Conservation (phyloP, 2,888 invertebrate genomes). For the Aspidiotus destructor region DNA sequence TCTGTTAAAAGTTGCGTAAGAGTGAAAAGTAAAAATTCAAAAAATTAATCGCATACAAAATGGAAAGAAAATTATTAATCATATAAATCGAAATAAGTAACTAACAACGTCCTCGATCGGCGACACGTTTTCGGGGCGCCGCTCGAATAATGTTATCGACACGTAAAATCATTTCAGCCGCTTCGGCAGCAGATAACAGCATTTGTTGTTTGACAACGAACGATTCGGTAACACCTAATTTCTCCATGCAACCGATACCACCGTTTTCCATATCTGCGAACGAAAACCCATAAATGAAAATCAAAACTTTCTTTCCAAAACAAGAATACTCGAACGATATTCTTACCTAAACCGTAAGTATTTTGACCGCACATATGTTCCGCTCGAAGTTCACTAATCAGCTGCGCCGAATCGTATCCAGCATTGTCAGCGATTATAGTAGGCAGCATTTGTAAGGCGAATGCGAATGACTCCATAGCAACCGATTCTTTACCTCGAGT, state of each 20-base stretch:
- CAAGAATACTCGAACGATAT: background rate
- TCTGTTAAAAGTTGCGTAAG: background rate
- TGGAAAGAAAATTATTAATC: background rate
- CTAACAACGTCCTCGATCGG: slow-evolving; percentile 77
- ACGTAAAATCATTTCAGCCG: slow-evolving; percentile 96
- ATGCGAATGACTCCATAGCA: slow-evolving; percentile 91
- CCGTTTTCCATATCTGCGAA: slow-evolving; percentile 77
- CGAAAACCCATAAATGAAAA: slow-evolving; percentile 20
- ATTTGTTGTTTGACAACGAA: slow-evolving; percentile 95
- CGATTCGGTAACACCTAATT: slow-evolving; percentile 89
- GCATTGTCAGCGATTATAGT: slow-evolving; percentile 97
- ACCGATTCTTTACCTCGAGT: slow-evolving; percentile 95
- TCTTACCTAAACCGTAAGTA: slow-evolving; percentile 65
- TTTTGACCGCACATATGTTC: slow-evolving; percentile 71
- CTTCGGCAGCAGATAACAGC: slow-evolving; percentile 85
- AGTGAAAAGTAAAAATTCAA: background rate
- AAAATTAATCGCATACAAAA: background rate
- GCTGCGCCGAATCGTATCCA: slow-evolving; percentile 92
- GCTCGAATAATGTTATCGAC: slow-evolving; percentile 95
- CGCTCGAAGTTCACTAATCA: slow-evolving; percentile 84
- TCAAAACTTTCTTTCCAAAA: background rate
- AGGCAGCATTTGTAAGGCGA: slow-evolving; percentile 80
- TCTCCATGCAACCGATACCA: slow-evolving; percentile 77
- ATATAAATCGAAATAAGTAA: background rate
- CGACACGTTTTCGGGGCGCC: slow-evolving; percentile 76